Base-by-base conservation (phyloP, 1,140 invertebrate species). In the Zaprionus taronus region DNA sequence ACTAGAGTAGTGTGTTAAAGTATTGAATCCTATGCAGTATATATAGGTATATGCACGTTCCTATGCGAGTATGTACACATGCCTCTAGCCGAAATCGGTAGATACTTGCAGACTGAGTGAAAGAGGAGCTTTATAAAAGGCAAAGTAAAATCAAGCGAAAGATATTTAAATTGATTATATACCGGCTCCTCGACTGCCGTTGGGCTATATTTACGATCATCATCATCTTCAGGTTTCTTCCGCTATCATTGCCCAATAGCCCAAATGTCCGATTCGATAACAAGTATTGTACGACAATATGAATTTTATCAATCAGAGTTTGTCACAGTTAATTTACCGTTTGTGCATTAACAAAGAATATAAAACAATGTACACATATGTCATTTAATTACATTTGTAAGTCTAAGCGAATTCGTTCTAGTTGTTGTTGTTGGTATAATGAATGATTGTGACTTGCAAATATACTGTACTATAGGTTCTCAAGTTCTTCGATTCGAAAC, bases 171-270 rank as follows among this genome's bases (percentile, higher is more conserved):
- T 75, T 68, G 71, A 78, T 83, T 74, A 80, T 90, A 91, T 95
- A 95, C 95, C 94, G 94, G 94, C 94, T 95, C 94, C 94, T 94
- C 94, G 93, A 91, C 84, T 74, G 94, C 94, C 93, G 94, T 94
- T 93, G 95, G 94, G 94, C 95, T 95, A 95, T 94, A 95, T 94
- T 94, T 81, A 63, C 80, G 91, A 69, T 91, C 90, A 68, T 92
- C 91, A 70, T 89, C 84, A 67, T 92, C 86, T 64, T 86, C 83
- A 64, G 74, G 77, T 72, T 91, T 92, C 80, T 89, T 92, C 91
- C 86, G 83, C 91, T 92, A 85, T 66, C 47, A 51, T 51, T 51
- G 11, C 47, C 47, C 58, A 81, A 28, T 78, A 72, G 78, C 41
- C 62, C 73, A 72, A 77, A 36, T 47, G 60, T 74, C 77, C 65